These are phyloP conservation scores for Ceramica pisi DNA, from an alignment of 2,888 invertebrate genomes.

Conservation along the genomic window DNA sequence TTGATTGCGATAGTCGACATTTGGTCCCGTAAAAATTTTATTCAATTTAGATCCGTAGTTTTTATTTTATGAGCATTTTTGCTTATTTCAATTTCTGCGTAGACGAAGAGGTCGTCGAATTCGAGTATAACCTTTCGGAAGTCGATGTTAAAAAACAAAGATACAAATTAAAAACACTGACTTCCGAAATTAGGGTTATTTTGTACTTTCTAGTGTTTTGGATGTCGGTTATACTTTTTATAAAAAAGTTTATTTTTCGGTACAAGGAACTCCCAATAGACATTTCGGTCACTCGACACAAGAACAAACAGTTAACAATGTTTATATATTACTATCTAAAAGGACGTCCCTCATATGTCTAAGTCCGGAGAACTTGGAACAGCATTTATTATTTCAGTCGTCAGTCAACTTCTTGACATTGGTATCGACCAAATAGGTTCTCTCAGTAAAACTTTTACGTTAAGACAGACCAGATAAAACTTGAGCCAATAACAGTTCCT, in stretches of 20 bases:
- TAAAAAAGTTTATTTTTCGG: background rate
- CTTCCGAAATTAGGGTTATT: too few relatives aligned
- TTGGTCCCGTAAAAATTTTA: too few relatives aligned
- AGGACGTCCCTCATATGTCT: constrained; percentile 5
- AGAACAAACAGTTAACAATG: constrained; percentile 20
- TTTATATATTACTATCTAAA: constrained; percentile 24
- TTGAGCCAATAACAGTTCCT: constrained; percentile 44
- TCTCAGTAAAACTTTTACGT: constrained; percentile 43
- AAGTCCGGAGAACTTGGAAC: constrained; percentile 28
- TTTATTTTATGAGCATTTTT: too few relatives aligned
- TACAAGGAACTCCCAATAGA: background rate
- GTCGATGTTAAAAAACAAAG: too few relatives aligned
- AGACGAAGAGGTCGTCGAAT: too few relatives aligned
- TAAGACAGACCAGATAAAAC: constrained; percentile 51
- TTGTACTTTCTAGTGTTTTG: too few relatives aligned
- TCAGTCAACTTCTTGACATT: constrained; percentile 29
- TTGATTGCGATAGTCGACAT: too few relatives aligned
- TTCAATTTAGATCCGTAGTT: too few relatives aligned
- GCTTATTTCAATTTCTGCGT: too few relatives aligned
- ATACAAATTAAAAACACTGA: too few relatives aligned
- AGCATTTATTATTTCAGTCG: constrained; percentile 55
- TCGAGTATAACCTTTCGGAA: too few relatives aligned
- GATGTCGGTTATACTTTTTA: too few relatives aligned
- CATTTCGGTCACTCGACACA: constrained; percentile 1
- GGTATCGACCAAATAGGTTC: constrained; percentile 42